phyloP scores from a whole-genome alignment of 2,113 vertebrate genomes.

The Sminthopsis crassicaudata region DNA sequence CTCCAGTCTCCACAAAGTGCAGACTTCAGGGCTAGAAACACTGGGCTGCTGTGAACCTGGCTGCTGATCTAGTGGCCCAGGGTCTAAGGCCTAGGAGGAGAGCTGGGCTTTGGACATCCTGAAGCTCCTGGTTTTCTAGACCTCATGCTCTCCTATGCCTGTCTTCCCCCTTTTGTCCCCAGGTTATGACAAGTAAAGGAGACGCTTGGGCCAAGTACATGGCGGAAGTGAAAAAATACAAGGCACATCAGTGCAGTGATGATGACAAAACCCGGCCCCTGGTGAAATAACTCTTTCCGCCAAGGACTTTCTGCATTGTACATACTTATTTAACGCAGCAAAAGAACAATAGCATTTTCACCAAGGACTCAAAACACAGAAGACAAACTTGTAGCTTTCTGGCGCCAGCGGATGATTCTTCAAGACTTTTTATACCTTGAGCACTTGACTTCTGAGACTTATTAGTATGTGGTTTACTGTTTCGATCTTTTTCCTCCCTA shows the following conservation, averaged over 20 bases:
- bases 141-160: neutral
- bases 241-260: slow-evolving; percentile 96
- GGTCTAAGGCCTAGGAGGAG: neutral
- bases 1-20: neutral
- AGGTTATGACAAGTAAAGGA: slow-evolving; percentile 92
- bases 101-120: neutral
- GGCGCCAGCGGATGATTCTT: slow-evolving; percentile 68
- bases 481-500: slow-evolving; percentile 57
- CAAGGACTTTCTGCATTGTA: slow-evolving; percentile 80
- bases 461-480: slow-evolving; percentile 74
- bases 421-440: slow-evolving; percentile 82
- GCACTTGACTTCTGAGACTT: slow-evolving; percentile 79
- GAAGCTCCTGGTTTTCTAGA: neutral
- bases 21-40: neutral
- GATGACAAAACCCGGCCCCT: slow-evolving; percentile 97
- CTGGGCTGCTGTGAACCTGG: neutral
- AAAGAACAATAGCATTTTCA: slow-evolving; percentile 62
- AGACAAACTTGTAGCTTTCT: slow-evolving; percentile 70
- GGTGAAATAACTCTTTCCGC: slow-evolving; percentile 89
- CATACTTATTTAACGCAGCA: slow-evolving; percentile 82
- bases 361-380: slow-evolving; percentile 79
- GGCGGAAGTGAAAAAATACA: slow-evolving; percentile 99
- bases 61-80: neutral
- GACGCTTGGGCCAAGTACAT: slow-evolving; percentile 98
- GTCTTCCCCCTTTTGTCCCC: slow-evolving; percentile 31